phyloP scores from a whole-genome alignment of 2,888 invertebrate genomes.

The Bombylius major region DNA sequence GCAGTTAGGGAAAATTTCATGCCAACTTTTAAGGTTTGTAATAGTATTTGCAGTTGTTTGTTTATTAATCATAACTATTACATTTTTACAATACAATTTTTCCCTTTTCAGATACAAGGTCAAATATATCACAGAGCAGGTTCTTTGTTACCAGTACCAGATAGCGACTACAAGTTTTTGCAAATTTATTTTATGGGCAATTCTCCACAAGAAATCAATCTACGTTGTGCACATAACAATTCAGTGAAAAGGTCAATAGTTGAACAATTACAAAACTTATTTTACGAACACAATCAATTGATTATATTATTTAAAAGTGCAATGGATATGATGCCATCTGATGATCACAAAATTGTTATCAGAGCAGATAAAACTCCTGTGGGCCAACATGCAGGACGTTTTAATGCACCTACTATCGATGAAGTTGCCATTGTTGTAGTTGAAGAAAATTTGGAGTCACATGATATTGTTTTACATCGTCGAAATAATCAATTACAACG shows the following conservation, averaged over 20 bases:
- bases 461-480: neutral
- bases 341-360: slow-evolving; percentile 15
- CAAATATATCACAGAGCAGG: too few relatives aligned
- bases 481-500: slow-evolving; percentile 7
- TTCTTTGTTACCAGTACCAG: too few relatives aligned
- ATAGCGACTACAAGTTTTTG: neutral
- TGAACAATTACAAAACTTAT: slow-evolving; percentile 8
- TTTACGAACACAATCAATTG: slow-evolving; percentile 11
- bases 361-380: slow-evolving; percentile 20
- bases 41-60: too few relatives aligned
- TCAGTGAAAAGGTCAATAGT: neutral
- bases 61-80: too few relatives aligned
- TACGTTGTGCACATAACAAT: neutral
- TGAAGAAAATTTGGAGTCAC: slow-evolving; percentile 3
- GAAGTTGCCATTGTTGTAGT: slow-evolving; percentile 13
- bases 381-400: slow-evolving; percentile 11
- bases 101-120: too few relatives aligned
- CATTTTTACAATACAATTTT: too few relatives aligned
- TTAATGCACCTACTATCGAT: slow-evolving; percentile 9
- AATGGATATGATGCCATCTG: slow-evolving; percentile 8
- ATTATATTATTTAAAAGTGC: slow-evolving; percentile 13
- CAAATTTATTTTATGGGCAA: slow-evolving; percentile 1
- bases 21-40: too few relatives aligned
- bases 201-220: too few relatives aligned
- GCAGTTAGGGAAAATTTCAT: too few relatives aligned